These are phyloP conservation scores for Chrysaora quinquecirrha DNA, from an alignment of 30 jellyfish, hydroid and myxozoan species.

Conservation along the genomic window DNA sequence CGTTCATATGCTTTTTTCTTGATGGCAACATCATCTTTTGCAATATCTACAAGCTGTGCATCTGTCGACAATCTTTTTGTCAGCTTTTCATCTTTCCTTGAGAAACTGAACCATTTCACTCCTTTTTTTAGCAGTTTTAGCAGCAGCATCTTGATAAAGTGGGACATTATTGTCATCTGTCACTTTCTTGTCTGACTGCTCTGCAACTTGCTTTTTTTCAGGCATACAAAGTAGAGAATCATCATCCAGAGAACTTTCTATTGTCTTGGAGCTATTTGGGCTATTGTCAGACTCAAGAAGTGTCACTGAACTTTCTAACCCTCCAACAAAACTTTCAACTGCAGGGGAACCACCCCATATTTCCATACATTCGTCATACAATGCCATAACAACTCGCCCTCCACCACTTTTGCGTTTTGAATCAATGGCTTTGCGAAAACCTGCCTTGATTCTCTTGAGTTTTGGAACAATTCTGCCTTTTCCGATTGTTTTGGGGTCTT, in stretches of 20 bases:
- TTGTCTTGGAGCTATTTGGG: background rate
- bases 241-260: background rate
- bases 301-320: background rate
- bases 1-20: background rate
- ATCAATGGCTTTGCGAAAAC: constrained; percentile 29
- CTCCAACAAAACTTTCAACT: constrained; percentile 13
- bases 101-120: background rate
- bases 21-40: background rate
- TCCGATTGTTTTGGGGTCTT: background rate
- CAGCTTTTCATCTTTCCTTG: constrained; percentile 18
- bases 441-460: constrained; percentile 10
- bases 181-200: background rate
- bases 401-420: constrained; percentile 20
- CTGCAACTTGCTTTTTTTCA: background rate
- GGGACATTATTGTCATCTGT: background rate
- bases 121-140: background rate
- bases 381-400: constrained; percentile 17
- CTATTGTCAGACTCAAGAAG: background rate
- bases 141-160: background rate
- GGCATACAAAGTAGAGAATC: no score
- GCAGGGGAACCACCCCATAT: constrained; percentile 44
- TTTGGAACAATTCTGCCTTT: constrained; percentile 7
- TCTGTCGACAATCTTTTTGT: constrained; percentile 4
- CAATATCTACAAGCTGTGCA: constrained; percentile 6
- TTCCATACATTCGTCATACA: background rate